phyloP scores from a whole-genome alignment of 2,888 invertebrate genomes.

The Darwinula stevensoni region DNA sequence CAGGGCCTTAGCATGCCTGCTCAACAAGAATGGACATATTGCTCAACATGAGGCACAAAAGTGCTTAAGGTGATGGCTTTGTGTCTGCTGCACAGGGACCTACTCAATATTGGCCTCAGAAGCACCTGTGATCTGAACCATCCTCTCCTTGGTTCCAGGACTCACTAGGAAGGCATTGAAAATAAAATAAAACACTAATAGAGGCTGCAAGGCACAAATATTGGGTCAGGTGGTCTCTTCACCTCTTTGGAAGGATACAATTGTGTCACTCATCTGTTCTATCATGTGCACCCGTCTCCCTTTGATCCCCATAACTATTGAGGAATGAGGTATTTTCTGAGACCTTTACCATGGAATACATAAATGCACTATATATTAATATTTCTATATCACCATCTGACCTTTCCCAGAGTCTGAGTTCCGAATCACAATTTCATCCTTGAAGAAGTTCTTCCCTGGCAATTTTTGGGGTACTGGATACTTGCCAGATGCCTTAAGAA shows the following conservation, averaged over 20 bases:
- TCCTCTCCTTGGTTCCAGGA: slow-evolving; percentile 74
- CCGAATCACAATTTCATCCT: slow-evolving; percentile 77
- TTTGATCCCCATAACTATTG: slow-evolving; percentile 86
- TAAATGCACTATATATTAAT: not conserved
- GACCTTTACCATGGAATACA: too few species aligned
- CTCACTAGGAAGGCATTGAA: slow-evolving; percentile 35
- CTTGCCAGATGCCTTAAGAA: slow-evolving; percentile 61
- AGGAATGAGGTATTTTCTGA: not conserved
- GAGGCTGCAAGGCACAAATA: not conserved
- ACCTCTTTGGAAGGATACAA: slow-evolving; percentile 98
- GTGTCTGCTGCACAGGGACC: slow-evolving; percentile 16
- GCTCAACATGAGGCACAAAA: not conserved
- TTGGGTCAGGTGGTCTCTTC: slow-evolving; percentile 18
- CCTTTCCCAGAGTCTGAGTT: slow-evolving; percentile 92
- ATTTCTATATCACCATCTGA: slow-evolving; percentile 16
- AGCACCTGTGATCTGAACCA: slow-evolving; percentile 81
- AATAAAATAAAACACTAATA: not conserved
- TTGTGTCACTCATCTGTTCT: slow-evolving; percentile 91
- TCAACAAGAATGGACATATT: slow-evolving; percentile 10
- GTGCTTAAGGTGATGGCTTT: too few species aligned
- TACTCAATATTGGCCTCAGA: slow-evolving; percentile 75
- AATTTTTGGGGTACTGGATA: slow-evolving; percentile 63
- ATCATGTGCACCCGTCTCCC: slow-evolving; percentile 94
- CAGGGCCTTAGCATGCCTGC: slow-evolving; percentile 65
- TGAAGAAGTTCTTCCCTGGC: slow-evolving; percentile 71